Conservation (phyloP, 2,888 invertebrate species). For the Ceramica pisi region DNA sequence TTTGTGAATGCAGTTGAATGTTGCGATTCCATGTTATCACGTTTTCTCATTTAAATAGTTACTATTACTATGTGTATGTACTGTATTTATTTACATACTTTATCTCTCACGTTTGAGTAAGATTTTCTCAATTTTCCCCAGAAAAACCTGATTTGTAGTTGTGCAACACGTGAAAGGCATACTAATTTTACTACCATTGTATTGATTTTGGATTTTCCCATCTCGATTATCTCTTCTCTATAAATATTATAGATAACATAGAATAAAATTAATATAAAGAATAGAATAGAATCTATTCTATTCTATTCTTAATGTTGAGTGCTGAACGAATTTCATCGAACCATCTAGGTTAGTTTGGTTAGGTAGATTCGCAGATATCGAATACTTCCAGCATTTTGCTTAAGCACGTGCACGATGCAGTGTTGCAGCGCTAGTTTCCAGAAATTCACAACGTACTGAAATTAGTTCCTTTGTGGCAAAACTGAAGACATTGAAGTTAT, state of each 20-base stretch:
- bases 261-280: no score
- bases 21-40: neutral
- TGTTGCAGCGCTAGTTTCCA: neutral
- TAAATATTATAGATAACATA: no score
- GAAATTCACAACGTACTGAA: neutral
- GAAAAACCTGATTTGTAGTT: neutral
- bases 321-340: no score
- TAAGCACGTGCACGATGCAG: neutral
- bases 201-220: no score
- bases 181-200: no score
- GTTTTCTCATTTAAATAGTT: constrained; percentile 2
- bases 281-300: no score
- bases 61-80: neutral
- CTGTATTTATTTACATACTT: neutral
- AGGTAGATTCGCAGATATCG: no score
- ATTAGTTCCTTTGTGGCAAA: neutral
- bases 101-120: constrained; percentile 8
- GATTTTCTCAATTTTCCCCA: neutral
- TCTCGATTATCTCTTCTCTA: no score
- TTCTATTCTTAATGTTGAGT: no score
- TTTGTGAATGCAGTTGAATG: no score
- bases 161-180: neutral
- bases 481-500: neutral
- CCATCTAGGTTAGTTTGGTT: no score
- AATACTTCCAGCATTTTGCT: no score